phyloP scores from a whole-genome alignment of 2,113 vertebrate genomes.

The Puma concolor region DNA sequence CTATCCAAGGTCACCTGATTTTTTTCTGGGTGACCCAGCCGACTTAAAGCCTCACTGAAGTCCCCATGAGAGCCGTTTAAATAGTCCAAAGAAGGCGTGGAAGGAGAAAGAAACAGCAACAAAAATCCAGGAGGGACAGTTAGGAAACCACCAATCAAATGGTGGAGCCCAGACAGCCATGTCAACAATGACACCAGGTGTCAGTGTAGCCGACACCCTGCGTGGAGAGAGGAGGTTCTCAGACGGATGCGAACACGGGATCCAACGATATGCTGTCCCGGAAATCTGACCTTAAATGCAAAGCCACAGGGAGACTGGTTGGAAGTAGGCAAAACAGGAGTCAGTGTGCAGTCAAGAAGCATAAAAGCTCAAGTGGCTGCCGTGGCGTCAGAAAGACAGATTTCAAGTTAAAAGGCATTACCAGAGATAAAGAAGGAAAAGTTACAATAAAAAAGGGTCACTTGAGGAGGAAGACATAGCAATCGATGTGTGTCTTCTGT shows the following conservation, averaged over 20 bases:
- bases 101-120: neutral
- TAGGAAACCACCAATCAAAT: no score
- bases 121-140: neutral
- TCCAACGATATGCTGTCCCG: neutral
- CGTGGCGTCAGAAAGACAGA: neutral
- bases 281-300: neutral
- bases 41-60: neutral
- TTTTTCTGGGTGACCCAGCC: neutral
- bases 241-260: no score
- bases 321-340: neutral
- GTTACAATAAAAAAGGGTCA: neutral
- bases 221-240: neutral
- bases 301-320: neutral
- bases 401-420: neutral
- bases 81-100: neutral
- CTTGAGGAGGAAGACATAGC: neutral
- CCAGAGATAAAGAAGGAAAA: neutral
- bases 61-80: neutral
- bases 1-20: neutral
- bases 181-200: fast-evolving
- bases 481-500: neutral
- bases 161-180: neutral
- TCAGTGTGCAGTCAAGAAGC: neutral
- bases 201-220: fast-evolving
- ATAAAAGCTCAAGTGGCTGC: no score